Evolutionary conservation across 2,113 vertebrate species (phyloP), one percentile per base, ranked within the genome.

Genomic region (Rhinolophus sinicus): DNA sequence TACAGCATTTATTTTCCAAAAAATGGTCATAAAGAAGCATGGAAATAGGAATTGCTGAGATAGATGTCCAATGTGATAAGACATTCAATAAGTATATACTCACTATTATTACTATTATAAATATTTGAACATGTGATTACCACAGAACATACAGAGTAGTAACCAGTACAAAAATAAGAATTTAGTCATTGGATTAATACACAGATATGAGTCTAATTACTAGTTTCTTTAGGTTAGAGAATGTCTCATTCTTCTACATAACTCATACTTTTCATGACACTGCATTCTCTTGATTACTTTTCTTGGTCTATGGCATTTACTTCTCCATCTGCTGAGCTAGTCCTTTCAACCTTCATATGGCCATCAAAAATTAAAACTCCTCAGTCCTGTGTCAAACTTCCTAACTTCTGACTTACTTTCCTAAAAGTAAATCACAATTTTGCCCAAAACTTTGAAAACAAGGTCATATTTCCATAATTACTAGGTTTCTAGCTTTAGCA

Each of bases 341-440:
- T 54, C n/a, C 2, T 82, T 80, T 50, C 12, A 75, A 30, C 1
- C 2, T n/a, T 35, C 28, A 35, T 0, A 2, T n/a, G 35, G 73
- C 26, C 5, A 15, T 58, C 28, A 54, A 24, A 35, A 77, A 28
- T 35, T 60, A 44, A 65, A 65, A 0, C 60, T 95, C 19, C 19
- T 80, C 38, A 58, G 24, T 40, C 64, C 26, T 93, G 35, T 56
- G 33, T 6, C 15, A 56, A 30, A 33, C 0, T 0, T 47, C 8
- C 78, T 73, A 33, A 15, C 21, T 73, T 89, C 64, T 81, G 28
- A 84, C 33, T 93, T 69, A 40, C 52, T 75, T 93, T 96, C 80
- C 65, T 81, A 56, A 88, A 82, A 83, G 0, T 0, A 77, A 60
- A 33, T 60, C 12, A 62, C 67, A 86, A 33, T 6, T 4, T 62